Base-by-base conservation (phyloP, 2,797 vertebrate species). In the Vultur gryphus region DNA sequence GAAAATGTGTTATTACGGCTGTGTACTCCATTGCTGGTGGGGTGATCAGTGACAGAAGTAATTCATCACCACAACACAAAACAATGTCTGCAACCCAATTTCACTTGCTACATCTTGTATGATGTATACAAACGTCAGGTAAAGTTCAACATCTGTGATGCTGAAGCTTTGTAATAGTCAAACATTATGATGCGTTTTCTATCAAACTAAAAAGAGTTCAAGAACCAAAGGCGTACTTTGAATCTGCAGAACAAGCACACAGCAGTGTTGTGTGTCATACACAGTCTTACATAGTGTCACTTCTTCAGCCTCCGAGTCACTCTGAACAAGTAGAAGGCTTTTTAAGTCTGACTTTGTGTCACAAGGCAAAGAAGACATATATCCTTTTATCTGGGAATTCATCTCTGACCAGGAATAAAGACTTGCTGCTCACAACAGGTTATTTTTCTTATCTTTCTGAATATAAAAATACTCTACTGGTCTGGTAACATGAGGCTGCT, bases 331-430 rank as follows among this genome's bases (percentile, higher is more conserved):
- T 23, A 78, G 71, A 89, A 89, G 7, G 71, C 64, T 91, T 95
- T 96, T 91, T 48, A 96, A 96, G 65, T 75, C 59, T 89, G 71
- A 70, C 67, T 93, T 90, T 41, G 26, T 90, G 88, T 90, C 86
- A 83, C 49, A 81, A 91, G 75, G 69, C 46, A 94, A 94, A 87
- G 57, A 89, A 92, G 61, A 94, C 93, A 93, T 48, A 77, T 1
- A 86, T 61, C 35, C 54, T 96, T 94, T 95, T 89, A 96, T 96
- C 92, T 71, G 28, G 18, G 43, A 94, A 93, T 91, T 77, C 65
- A 78, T 91, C 54, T 90, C 78, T 92, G 84, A 89, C 94, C 90
- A 93, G 43, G 79, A 96, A 89, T 69, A 94, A 93, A 71, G 81
- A 75, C 59, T 83, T 58, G 26, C 37, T 89, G 46, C 58, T 94